Base-by-base conservation (phyloP, 2,888 invertebrate genomes). In the Nebria salina region DNA sequence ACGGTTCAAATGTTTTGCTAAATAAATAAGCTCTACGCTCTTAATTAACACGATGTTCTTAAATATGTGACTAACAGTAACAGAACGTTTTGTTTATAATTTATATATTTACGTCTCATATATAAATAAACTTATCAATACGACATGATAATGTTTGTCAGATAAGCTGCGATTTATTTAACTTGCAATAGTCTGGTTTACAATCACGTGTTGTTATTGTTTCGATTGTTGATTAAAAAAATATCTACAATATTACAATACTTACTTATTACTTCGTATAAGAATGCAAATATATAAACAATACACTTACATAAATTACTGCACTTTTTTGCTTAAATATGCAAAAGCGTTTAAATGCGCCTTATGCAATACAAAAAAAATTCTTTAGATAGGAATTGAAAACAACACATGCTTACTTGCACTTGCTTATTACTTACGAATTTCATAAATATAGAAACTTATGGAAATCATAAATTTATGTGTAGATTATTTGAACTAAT, bases 81-180 rank as follows among this genome's bases (percentile, higher is more conserved):
- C 79, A 79, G 66, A 74, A 79, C 64, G 34, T 43, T 43, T 26
- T 75, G 70, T 75, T 80, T 75, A 70, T 72, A 72, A 25, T 70
- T 65, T 65, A 68, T 68, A 68, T 68, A 15, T 68, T 65, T 77
- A 77, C 65, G 72, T 77, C 43, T 42, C 9, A 42, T 64, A 20
- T 77, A 77, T 77, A 77, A 65, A 78, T 66, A 78, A 65, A 54
- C 74, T 74, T 78, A 78, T 78, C 74, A 74, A 7, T 65, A 74
- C 54, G 41, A 77, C 41, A 74, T 73, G 73, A 78, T 73, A 26
- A 78, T 41, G 8, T 66, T 20, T 41, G 66, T 73, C 68, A 77
- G 77, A 70, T 25, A 72, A 34, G 34, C 34, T 34, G 1, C 34
- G 34, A 34, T 4, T 34, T 34, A 34, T 34, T 34, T 34, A 34